A percentile compares a stretch with the other conserved stretches of the same genome.
Conservation (phyloP, 2,888 invertebrate species). For the Clusia tigrina region DNA sequence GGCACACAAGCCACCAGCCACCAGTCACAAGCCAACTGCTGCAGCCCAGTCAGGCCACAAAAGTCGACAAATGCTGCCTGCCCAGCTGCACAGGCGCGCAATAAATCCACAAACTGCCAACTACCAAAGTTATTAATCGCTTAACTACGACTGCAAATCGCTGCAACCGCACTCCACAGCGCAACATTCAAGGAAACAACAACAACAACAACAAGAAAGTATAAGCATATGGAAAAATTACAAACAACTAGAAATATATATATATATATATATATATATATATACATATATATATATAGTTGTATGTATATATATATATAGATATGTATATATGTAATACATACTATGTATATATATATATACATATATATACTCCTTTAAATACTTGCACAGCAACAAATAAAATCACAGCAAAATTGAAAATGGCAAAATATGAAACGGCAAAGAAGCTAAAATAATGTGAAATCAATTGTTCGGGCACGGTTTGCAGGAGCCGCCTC, state of each 20-base stretch:
- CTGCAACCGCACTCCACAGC: constrained; percentile 2
- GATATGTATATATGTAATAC: too few relatives aligned
- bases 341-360: too few relatives aligned
- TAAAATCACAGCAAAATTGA: constrained; percentile 6
- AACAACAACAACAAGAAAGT: constrained; percentile 14
- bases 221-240: too few relatives aligned
- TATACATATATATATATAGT: too few relatives aligned
- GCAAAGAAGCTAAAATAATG: background rate
- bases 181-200: constrained; percentile 8
- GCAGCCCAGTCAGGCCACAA: background rate
- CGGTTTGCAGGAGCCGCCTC: background rate
- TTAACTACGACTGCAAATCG: constrained; percentile 5
- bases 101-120: constrained; percentile 19
- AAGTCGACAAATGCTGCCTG: background rate
- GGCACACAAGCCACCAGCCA: too few relatives aligned
- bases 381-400: too few relatives aligned
- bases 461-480: background rate
- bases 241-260: too few relatives aligned
- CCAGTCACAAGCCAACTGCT: too few relatives aligned
- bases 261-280: too few relatives aligned
- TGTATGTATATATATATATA: too few relatives aligned
- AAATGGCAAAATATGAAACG: background rate
- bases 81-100: constrained; percentile 8
- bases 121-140: constrained; percentile 26
- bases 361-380: too few relatives aligned